Percentiles rank a stretch among this genome's conserved stretches.
phyloP scores from a whole-genome alignment of 2,113 vertebrate species.

The Rhineura floridana region DNA sequence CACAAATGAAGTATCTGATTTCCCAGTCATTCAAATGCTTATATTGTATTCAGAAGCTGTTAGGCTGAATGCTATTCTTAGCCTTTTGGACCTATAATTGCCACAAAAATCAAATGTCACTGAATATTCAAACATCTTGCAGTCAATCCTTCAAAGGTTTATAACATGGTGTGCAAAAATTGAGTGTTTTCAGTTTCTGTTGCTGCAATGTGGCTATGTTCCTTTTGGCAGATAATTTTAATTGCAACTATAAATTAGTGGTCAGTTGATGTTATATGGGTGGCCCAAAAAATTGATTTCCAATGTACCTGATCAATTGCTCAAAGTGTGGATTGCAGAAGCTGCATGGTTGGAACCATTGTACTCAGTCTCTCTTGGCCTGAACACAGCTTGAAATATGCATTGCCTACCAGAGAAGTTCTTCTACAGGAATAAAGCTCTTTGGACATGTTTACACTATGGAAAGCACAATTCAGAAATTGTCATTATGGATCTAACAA shows the following conservation, averaged over 20 bases:
- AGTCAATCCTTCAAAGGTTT: conserved; percentile 6
- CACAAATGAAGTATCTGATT: not conserved
- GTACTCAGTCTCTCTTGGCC: not conserved
- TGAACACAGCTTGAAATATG: not conserved
- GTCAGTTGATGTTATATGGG: not conserved
- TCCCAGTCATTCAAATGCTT: not conserved
- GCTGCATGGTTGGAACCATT: no score
- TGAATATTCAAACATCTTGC: conserved; percentile 20
- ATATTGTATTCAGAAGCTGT: conserved; percentile 12
- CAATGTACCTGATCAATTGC: not conserved
- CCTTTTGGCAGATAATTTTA: not conserved
- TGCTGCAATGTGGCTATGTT: not conserved
- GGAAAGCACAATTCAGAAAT: not conserved
- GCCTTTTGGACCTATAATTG: not conserved
- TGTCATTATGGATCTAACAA: not conserved
- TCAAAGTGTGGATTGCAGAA: not conserved
- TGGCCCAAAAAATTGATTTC: not conserved
- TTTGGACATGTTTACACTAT: not conserved
- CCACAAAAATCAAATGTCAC: conserved; percentile 5
- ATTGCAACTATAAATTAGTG: not conserved
- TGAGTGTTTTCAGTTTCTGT: not conserved
- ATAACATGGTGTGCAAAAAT: not conserved
- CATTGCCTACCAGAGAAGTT: not conserved
- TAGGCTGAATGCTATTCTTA: conserved; percentile 18
- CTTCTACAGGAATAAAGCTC: not conserved